phyloP scores from a whole-genome alignment of 1,140 invertebrate genomes.

The Pseudomyrmex flavicornis region DNA sequence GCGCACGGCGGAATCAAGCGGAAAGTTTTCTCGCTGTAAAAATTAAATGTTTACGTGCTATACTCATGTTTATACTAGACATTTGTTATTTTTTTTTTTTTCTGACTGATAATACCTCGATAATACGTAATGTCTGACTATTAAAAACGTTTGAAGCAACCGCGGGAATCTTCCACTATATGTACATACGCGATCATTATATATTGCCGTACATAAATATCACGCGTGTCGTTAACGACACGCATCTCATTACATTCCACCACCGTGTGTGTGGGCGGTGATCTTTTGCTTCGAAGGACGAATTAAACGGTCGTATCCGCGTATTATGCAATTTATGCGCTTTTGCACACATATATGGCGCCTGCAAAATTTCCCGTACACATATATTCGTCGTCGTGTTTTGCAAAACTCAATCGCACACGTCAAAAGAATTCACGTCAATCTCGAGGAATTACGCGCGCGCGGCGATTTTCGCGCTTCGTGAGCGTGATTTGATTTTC shows the following conservation, averaged over 20 bases:
- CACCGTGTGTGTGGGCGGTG: conserved; percentile 16
- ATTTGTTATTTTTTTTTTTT: not conserved
- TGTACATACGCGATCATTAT: not conserved
- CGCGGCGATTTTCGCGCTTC: not conserved
- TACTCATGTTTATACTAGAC: not conserved
- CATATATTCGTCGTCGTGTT: not conserved
- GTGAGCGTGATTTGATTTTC: not conserved
- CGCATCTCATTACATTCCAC: conserved; percentile 7
- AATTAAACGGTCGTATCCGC: conserved; percentile 44
- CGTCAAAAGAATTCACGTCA: not conserved
- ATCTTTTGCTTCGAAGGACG: conserved; percentile 29
- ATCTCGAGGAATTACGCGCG: conserved; percentile 13
- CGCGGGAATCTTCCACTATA: not conserved
- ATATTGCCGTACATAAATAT: not conserved
- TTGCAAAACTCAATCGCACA: conserved; percentile 24
- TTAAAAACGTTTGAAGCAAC: too few species aligned
- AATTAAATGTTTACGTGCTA: not conserved
- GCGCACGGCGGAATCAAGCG: not conserved
- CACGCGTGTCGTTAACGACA: conserved; percentile 6
- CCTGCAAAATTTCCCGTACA: conserved; percentile 32
- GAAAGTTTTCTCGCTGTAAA: not conserved
- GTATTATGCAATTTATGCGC: conserved; percentile 49
- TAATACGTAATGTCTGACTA: too few species aligned
- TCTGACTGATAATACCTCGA: not conserved
- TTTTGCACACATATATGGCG: not conserved